Evolutionary conservation across 2,113 vertebrate genomes (phyloP), one percentile per base, ranked within the genome.

Genomic region (Hyaena hyaena): DNA sequence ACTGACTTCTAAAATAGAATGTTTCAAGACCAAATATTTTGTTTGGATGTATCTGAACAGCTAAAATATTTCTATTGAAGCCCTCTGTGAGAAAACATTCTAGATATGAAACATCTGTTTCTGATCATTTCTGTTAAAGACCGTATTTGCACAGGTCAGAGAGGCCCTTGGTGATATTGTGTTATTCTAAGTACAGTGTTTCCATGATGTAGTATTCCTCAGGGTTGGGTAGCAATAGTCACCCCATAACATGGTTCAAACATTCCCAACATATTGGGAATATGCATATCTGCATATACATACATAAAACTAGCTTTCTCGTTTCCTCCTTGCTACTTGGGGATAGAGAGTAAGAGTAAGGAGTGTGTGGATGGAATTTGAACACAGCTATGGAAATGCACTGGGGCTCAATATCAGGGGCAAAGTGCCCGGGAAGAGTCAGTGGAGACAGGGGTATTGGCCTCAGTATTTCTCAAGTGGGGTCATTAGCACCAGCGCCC

Each of bases 21-120:
- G 50, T 88, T 92, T 96, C 39, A 58, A 93, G 48, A 73, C 61
- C 74, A 97, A 96, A 88, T 97, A 73, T 97, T 97, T 97, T 82
- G 94, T 97, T 95, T 97, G 96, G 91, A 94, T 86, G 7, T 91
- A 79, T 94, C 92, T 94, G 88, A 95, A 87, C 53, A 95, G 80
- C 85, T 91, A 69, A 97, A 97, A 66, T 91, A 95, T 95, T 88
- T 97, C 88, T 97, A 79, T 89, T 91, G 91, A 95, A 97, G 90
- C 45, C 90, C 43, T 35, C 74, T 84, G 43, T 95, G 86, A 97
- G 81, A 97, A 97, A 97, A 96, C 82, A 95, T 93, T 89, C 39
- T 90, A 90, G 92, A 95, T 89, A 79, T 28, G 88, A 94, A 97
- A 96, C 96, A 93, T 97, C 91, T 97, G 91, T 4, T 97, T 81